Conservation (phyloP, 2,888 invertebrate genomes). For the Uropetala carovei region DNA sequence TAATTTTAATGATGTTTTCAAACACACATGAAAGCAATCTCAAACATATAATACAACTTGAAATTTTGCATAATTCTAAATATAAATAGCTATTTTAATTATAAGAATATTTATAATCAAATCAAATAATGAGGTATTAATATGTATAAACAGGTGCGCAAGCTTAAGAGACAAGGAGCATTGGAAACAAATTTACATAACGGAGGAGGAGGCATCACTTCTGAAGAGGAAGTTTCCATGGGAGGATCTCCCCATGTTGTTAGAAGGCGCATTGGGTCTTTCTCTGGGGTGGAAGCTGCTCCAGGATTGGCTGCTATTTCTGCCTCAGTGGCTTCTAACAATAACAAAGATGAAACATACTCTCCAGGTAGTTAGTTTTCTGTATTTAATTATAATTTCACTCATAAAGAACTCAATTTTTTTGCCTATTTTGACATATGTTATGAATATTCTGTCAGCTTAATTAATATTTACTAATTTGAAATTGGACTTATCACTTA, state of each 20-base stretch:
- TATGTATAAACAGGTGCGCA: constrained; percentile 72
- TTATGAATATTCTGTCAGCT: too few species aligned
- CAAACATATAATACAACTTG: too few species aligned
- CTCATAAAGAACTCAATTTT: too few species aligned
- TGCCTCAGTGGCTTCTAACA: constrained; percentile 68
- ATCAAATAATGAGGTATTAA: too few species aligned
- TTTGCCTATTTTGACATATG: too few species aligned
- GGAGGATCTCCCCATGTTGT: constrained; percentile 83
- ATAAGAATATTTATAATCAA: too few species aligned
- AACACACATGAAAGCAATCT: too few species aligned
- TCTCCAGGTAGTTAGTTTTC: constrained; percentile 76
- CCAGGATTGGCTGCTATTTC: constrained; percentile 70
- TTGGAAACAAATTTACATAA: constrained; percentile 73
- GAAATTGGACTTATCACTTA: too few species aligned
- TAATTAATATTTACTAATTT: too few species aligned
- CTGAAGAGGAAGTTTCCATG: constrained; percentile 81
- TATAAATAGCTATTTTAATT: too few species aligned
- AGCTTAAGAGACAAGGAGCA: constrained; percentile 67
- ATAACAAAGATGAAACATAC: constrained; percentile 74
- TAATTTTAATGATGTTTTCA: too few species aligned
- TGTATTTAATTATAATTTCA: neutral
- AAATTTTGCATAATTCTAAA: too few species aligned
- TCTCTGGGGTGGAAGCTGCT: constrained; percentile 75
- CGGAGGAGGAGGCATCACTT: constrained; percentile 74
- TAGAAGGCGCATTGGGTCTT: constrained; percentile 83